These are phyloP conservation scores for Semnornis frantzii DNA, from an alignment of 2,113 vertebrate species.

Conservation along the genomic window DNA sequence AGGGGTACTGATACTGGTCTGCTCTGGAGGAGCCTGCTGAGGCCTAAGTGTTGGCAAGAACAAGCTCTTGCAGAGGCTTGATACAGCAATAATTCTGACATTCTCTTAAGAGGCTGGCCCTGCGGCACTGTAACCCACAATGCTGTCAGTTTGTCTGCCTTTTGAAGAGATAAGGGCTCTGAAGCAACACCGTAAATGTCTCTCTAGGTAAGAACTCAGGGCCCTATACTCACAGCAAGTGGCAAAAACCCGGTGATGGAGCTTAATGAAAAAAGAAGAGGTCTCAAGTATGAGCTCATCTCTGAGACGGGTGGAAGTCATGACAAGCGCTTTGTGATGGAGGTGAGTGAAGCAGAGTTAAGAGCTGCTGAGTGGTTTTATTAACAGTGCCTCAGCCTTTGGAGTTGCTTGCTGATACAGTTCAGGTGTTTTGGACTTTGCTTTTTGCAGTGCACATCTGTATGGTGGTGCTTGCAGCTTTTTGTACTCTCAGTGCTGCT, in stretches of 20 bases:
- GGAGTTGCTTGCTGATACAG: background rate
- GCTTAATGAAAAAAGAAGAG: slow-evolving; percentile 96
- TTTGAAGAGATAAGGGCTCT: background rate
- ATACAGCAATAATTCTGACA: background rate
- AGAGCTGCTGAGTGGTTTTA: background rate
- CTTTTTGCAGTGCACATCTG: background rate
- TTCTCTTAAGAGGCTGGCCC: background rate
- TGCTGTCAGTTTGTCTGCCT: background rate
- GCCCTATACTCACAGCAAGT: slow-evolving; percentile 97
- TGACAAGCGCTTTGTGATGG: slow-evolving; percentile 98
- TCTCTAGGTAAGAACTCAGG: slow-evolving; percentile 96
- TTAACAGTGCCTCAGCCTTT: background rate
- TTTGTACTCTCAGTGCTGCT: background rate
- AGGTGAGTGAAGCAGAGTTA: slow-evolving; percentile 77
- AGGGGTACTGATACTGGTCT: background rate
- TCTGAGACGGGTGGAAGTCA: slow-evolving; percentile 98
- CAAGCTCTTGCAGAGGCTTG: background rate
- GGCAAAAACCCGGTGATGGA: slow-evolving; percentile 99
- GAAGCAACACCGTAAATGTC: background rate
- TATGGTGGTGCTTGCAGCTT: background rate
- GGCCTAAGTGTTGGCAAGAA: background rate
- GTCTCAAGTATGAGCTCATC: slow-evolving; percentile 98
- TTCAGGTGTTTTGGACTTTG: background rate
- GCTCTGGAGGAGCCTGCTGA: background rate
- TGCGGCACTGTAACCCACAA: background rate